These are phyloP conservation scores for Paratrypauchen microcephalus DNA, from an alignment of 2,797 vertebrate genomes.

Conservation along the genomic window DNA sequence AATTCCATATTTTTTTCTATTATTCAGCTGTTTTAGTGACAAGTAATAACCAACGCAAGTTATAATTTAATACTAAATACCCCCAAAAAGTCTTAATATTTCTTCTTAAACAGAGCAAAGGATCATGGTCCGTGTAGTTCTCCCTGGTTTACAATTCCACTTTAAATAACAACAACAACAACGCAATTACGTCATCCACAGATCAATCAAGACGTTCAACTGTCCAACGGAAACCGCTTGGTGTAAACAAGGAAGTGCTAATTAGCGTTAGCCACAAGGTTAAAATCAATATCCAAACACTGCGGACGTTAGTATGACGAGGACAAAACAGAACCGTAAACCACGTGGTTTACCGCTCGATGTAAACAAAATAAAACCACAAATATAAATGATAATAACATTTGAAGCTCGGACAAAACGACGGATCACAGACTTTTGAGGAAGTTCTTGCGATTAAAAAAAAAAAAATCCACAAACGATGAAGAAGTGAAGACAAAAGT, in stretches of 20 bases:
- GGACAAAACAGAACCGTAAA: background rate
- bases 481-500: conserved; percentile 22
- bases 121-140: too few relatives aligned
- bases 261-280: background rate
- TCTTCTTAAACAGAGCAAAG: too few relatives aligned
- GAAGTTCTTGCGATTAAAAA: conserved; percentile 27
- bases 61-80: too few relatives aligned
- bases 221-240: background rate
- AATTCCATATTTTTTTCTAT: too few relatives aligned
- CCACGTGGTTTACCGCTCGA: background rate
- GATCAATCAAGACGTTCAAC: too few relatives aligned
- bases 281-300: background rate
- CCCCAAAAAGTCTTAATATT: too few relatives aligned
- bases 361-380: background rate
- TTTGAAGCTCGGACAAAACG: conserved; percentile 30
- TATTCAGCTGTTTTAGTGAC: too few relatives aligned
- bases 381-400: conserved; percentile 56
- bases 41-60: too few relatives aligned
- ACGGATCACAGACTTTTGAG: conserved; percentile 27
- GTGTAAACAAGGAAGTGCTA: conserved; percentile 7
- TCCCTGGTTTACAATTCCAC: too few relatives aligned
- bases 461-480: conserved; percentile 17
- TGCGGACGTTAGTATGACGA: background rate
- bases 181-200: too few relatives aligned
- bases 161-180: too few relatives aligned